Base-by-base conservation (phyloP, 2,113 vertebrate species). In the Accipiter cooperii region DNA sequence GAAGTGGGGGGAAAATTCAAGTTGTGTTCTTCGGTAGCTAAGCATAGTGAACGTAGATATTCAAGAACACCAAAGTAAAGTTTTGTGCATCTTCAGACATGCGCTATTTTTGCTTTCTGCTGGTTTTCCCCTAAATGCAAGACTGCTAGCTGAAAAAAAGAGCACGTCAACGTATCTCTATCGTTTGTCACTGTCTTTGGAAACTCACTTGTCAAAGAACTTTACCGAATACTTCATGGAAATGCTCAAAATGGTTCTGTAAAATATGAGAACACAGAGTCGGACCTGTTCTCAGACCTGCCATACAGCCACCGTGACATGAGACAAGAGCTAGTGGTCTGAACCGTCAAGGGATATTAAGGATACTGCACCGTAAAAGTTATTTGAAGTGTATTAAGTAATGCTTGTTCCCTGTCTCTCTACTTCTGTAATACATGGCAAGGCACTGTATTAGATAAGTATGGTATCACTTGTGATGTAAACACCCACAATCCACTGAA, bases 211-310 rank as follows among this genome's bases (percentile, higher is more conserved):
- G 15, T 76, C 29, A 63, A 81, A 60, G 34, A 91, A 40, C 69
- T 70, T 78, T 18, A 66, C 13, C 3, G 24, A 92, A 68, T 57
- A 76, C 42, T 6, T 86, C 3, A 4, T 8, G 16, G n/a, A 13
- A n/a, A 81, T 4, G 24, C 34, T 75, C 47, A 44, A 78, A 87
- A 78, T 5, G 1, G 13, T 70, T 77, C 84, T 28, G 51, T 38
- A 87, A 78, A 81, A 75, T 26, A 84, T 0, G 10, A n/a, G 60
- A 22, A 19, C 0, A 1, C 2, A 2, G 26, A 40, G 19, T 7
- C 21, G 49, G 60, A 81, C 47, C 13, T 65, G 47, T 71, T 89
- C 68, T 84, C 60, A 78, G 69, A 78, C 8, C 47, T 84, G 55
- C 77, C 49, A 52, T 8, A 49, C 10, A 60, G 42, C 33, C 42